phyloP scores from a whole-genome alignment of 2,113 vertebrate species.

The Oncorhynchus keta region DNA sequence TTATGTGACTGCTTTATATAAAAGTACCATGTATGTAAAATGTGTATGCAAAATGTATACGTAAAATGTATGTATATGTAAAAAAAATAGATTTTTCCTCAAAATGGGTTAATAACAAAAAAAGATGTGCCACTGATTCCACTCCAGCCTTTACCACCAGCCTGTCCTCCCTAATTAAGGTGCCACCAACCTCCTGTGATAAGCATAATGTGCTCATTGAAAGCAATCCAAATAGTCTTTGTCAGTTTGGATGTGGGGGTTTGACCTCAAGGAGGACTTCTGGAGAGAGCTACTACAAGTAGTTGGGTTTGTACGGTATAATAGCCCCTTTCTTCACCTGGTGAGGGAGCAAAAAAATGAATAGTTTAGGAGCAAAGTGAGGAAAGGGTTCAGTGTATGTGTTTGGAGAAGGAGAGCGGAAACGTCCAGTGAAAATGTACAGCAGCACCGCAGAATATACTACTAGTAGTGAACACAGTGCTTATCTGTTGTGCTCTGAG shows the following conservation, averaged over 20 bases:
- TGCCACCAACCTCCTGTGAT: too few species aligned
- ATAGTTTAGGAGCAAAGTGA: not conserved
- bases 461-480: not conserved
- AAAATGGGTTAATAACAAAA: too few species aligned
- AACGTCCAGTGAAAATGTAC: not conserved
- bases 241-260: not conserved
- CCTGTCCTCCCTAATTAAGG: too few species aligned
- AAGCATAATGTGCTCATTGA: not conserved
- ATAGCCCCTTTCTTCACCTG: not conserved
- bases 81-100: too few species aligned
- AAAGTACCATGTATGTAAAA: too few species aligned
- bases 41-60: too few species aligned
- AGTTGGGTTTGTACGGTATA: not conserved
- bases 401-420: not conserved
- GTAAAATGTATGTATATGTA: too few species aligned
- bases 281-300: not conserved
- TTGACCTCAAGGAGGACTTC: not conserved
- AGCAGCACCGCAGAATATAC: not conserved
- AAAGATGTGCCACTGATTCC: too few species aligned
- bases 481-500: not conserved
- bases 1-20: too few species aligned
- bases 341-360: not conserved
- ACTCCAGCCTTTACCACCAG: too few species aligned
- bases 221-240: not conserved
- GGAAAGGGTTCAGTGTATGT: not conserved